Conservation (phyloP, 2,797 vertebrate genomes). For the Parambassis ranga region DNA sequence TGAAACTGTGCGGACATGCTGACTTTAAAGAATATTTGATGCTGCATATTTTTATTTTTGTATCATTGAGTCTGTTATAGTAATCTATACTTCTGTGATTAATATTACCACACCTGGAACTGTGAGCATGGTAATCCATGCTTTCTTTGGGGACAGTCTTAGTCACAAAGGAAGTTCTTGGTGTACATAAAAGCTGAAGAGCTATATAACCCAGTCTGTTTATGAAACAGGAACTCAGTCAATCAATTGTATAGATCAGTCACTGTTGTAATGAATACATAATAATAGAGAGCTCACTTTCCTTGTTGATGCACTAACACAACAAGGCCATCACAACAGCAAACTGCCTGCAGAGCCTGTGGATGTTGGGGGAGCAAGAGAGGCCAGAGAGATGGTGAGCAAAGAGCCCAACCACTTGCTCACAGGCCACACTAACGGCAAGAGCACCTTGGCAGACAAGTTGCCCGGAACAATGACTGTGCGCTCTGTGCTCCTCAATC, state of each 20-base stretch:
- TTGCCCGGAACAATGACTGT: slow-evolving; percentile 81
- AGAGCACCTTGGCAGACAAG: slow-evolving; percentile 81
- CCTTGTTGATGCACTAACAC: slow-evolving; percentile 51
- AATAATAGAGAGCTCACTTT: slow-evolving; percentile 35
- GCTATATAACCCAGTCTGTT: slow-evolving; percentile 28
- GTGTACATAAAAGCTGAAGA: slow-evolving; percentile 26
- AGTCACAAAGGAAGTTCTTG: slow-evolving; percentile 27
- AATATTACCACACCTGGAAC: slow-evolving; percentile 41
- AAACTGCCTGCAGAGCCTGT: slow-evolving; percentile 64
- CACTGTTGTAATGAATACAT: slow-evolving; percentile 28
- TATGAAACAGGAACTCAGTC: slow-evolving; percentile 44
- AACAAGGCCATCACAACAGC: slow-evolving; percentile 47
- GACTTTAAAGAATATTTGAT: slow-evolving; percentile 46
- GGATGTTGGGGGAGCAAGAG: slow-evolving; percentile 65
- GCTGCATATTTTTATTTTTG: slow-evolving; percentile 68
- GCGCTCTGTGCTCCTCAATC: slow-evolving; percentile 86
- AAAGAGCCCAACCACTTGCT: slow-evolving; percentile 80
- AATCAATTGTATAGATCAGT: slow-evolving; percentile 39
- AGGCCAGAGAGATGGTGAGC: slow-evolving; percentile 82
- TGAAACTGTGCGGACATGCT: slow-evolving; percentile 36
- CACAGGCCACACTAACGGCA: slow-evolving; percentile 71
- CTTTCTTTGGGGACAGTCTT: slow-evolving; percentile 49
- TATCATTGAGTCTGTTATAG: slow-evolving; percentile 32
- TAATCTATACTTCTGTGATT: slow-evolving; percentile 25
- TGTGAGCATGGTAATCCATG: slow-evolving; percentile 44